Evolutionary conservation across 2,113 vertebrate genomes (phyloP), one percentile per base, ranked within the genome.

Genomic region (Calypte anna): DNA sequence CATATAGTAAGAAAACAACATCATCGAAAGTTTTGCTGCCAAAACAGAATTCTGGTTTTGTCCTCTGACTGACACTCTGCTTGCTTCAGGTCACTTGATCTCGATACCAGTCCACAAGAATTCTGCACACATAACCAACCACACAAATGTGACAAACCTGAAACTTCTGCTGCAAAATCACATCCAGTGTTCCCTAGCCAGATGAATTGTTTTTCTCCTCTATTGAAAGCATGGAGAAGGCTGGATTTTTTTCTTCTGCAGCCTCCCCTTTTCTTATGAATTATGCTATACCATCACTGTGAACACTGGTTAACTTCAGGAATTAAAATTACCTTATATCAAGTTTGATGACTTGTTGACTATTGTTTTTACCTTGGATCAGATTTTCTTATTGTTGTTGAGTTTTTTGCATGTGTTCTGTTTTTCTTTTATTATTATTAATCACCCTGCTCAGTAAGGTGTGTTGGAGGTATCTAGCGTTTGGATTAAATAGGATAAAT

Each of bases 11-110:
- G 22, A 86, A 64, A 91, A 67, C 78, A 74, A 40, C 62, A 94
- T 64, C 77, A 94, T 93, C 79, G 78, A 90, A 94, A 91, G 75
- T 96, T 97, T 91, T 83, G 44, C 61, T 95, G 76, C 48, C 22
- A 14, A 70, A 94, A 72, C 53, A 83, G 50, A 27, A 38, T n/a
- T 86, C 85, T 36, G 24, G 14, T 59, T 94, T 88, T 77, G 64
- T 80, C 76, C 95, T 88, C 40, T 76, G 64, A 61, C 59, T 68
- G 50, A 63, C 22, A 50, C 1, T 69, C 59, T 22, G 27, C 53
- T 88, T 91, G 68, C 94, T 88, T 70, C 48, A 83, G 90, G 93
- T 61, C 91, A 78, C 72, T 67, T 91, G 70, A 74, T 91, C 27
- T 87, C 1, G 0, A 22, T 87, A 46, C 51, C 82, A 85, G 59